Base-by-base conservation (phyloP, 2,888 invertebrate genomes). In the Phengaris alcon region DNA sequence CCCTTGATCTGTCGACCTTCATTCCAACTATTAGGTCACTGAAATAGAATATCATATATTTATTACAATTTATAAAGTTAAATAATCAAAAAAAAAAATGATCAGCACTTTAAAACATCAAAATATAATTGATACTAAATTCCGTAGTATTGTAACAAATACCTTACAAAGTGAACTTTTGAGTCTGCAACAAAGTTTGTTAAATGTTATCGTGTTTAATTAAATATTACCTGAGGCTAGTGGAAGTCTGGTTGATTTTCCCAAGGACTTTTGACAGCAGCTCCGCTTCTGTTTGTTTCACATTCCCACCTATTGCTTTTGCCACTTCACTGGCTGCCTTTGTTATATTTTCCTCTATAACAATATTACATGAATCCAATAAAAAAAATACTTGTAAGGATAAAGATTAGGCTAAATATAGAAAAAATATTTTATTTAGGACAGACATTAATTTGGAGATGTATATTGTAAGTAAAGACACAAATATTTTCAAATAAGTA, bases 261-360 rank as follows among this genome's bases (percentile, higher is more conserved):
- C 95, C 94, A 5, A 96, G 87, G 1, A 97, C 91, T 86, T 96
- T 96, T 13, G 95, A 93, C 73, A 97, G 87, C 6, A 97, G 88
- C 83, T 97, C 97, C 0, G 96, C 94, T 87, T 97, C 96, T 0
- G 95, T 96, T 85, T 95, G 94, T 81, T 95, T 94, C 0, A 93
- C 89, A 85, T 96, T 94, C 12, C 96, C 96, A 73, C 95, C 95
- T 0, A 97, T 84, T 57, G 94, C 90, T 78, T 94, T 87, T 0
- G 97, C 97, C n/a, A 97, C 97, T 77, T 95, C 93, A 84, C 95
- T 94, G 0, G 96, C 97, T 10, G 97, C 97, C 81, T 90, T 90
- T 44, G 92, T 90, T 69, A 96, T 84, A 13, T 83, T 88, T 78
- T 91, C 87, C 82, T 92, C 94, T 93, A 73, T 64, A 75, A 77